phyloP scores from a whole-genome alignment of 2,888 invertebrate genomes.

The Lamellibrachia columna region DNA sequence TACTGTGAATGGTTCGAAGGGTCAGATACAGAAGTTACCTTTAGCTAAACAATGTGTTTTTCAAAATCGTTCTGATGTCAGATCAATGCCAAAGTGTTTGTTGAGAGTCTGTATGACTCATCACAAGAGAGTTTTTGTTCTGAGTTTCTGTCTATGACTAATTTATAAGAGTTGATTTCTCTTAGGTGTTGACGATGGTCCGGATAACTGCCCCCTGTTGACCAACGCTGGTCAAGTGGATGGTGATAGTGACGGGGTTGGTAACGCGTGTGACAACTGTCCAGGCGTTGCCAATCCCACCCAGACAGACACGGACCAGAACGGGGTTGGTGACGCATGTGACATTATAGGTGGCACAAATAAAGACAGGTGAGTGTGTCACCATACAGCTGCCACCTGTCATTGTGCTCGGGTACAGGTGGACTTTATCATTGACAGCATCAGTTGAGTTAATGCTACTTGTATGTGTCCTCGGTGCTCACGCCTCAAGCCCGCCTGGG shows the following conservation, averaged over 20 bases:
- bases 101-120: no score
- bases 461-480: neutral
- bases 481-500: no score
- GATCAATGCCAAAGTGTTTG: no score
- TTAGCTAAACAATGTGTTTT: no score
- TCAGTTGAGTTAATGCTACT: neutral
- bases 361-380: constrained; percentile 11
- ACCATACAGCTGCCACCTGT: neutral
- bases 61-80: no score
- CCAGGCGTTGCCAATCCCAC: neutral
- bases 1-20: no score
- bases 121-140: no score
- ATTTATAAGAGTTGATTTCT: neutral
- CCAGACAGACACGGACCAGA: constrained; percentile 29
- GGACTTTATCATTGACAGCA: neutral
- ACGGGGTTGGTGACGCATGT: constrained; percentile 48
- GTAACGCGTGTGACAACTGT: constrained; percentile 37
- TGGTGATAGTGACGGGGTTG: constrained; percentile 33
- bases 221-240: constrained; percentile 43
- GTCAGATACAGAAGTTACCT: no score
- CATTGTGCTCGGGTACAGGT: neutral
- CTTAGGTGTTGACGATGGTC: neutral
- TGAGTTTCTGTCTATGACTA: no score
- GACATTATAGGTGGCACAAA: constrained; percentile 24
- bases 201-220: constrained; percentile 86